Base-by-base conservation (phyloP, 1,140 invertebrate genomes). In the Neocloeon triangulifer region DNA sequence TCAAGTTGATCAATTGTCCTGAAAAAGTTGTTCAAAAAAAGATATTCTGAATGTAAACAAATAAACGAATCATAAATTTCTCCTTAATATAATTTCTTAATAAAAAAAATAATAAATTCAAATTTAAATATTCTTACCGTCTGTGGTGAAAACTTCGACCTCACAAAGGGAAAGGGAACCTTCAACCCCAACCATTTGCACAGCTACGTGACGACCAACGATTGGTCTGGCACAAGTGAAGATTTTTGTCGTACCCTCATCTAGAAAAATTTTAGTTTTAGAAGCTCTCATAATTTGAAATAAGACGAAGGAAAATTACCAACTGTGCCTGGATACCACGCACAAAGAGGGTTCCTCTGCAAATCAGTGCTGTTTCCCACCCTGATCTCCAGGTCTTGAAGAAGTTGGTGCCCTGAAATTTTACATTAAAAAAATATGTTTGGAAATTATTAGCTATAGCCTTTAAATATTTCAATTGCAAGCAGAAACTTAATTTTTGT, bases 251-350 rank as follows among this genome's bases (percentile, higher is more conserved):
- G 74, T 64, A 18, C 81, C 82, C 53, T 86, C 80, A 44, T 86
- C 81, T 81, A 23, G 22, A 23, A 23, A 23, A 23, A 12, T 23
- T 23, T 8, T 8, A 23, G 8, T 8, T 23, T 23, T 23, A 23
- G n/a, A 23, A 23, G 8, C 8, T 23, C 8, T 23, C 21, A 8
- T 8, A n/a, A n/a, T 23, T 25, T 3, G 19, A 29, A 29, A 29
- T n/a, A n/a, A n/a, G n/a, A n/a, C n/a, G n/a, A n/a, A n/a, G n/a
- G n/a, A n/a, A 16, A 29, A 15, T 16, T 8, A 81, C 77, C 75
- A 26, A 86, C 68, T n/a, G 79, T 82, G 32, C 80, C 81, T 0
- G 84, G 81, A 52, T 81, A 84, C 84, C 85, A 91, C 9, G 82
- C 79, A 46, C 84, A 91, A 1, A 91, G 54, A 20, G 81, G 78